A percentile compares a stretch with the other conserved stretches of the same genome.
phyloP scores from a whole-genome alignment of 2,797 vertebrate genomes.

The Poecilia picta region DNA sequence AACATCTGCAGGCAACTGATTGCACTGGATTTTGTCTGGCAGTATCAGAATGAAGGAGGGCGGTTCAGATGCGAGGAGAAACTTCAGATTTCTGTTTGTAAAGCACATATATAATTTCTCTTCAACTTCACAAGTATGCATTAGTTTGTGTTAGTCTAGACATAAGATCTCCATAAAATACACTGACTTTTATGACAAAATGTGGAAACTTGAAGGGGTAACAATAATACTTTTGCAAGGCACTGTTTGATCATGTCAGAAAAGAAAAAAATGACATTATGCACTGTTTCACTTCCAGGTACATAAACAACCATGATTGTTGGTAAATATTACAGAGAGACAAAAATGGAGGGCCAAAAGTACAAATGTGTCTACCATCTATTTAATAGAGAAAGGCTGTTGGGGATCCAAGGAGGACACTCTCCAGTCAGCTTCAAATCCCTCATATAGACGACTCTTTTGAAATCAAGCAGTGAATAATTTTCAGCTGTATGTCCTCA shows the following conservation, averaged over 20 bases:
- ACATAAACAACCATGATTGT: slow-evolving; percentile 48
- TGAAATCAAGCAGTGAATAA: slow-evolving; percentile 50
- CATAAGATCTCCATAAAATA: background rate
- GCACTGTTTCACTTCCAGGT: slow-evolving; percentile 54
- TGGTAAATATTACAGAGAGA: slow-evolving; percentile 43
- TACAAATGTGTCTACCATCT: slow-evolving; percentile 43
- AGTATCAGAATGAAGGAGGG: background rate
- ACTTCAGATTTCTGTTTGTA: background rate
- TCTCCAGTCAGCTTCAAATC: slow-evolving; percentile 48
- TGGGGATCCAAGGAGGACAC: slow-evolving; percentile 31
- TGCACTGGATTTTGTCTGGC: background rate
- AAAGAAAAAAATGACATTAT: slow-evolving; percentile 50
- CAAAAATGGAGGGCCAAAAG: slow-evolving; percentile 24
- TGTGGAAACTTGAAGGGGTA: background rate
- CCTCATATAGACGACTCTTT: slow-evolving; percentile 34
- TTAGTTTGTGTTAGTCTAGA: background rate
- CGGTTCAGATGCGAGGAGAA: background rate
- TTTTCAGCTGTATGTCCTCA: slow-evolving; percentile 48
- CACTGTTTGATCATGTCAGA: slow-evolving; percentile 46
- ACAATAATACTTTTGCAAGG: slow-evolving; percentile 4
- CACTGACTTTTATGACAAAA: background rate
- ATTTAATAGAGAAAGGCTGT: slow-evolving; percentile 13
- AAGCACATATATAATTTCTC: background rate
- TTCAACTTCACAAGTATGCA: background rate
- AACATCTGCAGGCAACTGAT: background rate